Evolutionary conservation across 1,140 invertebrate species (phyloP), one percentile per base, ranked within the genome.

Genomic region (Drosophila prosaltans): DNA sequence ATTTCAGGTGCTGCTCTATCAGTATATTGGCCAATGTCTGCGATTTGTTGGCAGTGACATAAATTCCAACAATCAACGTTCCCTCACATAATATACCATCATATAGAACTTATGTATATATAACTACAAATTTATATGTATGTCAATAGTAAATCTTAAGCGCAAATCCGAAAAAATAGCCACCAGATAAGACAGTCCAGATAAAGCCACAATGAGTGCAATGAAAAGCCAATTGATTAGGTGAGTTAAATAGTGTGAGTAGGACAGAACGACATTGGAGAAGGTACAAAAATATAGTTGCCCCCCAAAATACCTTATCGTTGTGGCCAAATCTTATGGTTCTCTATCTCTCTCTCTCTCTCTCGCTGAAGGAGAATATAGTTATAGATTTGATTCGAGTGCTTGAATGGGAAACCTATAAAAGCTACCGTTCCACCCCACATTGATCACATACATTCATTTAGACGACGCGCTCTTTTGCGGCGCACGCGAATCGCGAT

Each of bases 381-480:
- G 81, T 86, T 81, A 81, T 78, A 79, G 79, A 86, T 80, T 78
- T 68, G 70, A 72, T 60, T 66, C 64, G 82, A 69, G 63, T 59
- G 32, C 30, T 43, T 24, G 45, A 21, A 16, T 48, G 16, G 28
- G 32, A n/a, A 64, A 69, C 75, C 82, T 86, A 86, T 86, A 86
- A 79, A 86, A 88, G 79, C 54, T 41, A 40, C 55, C 40, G 75
- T 40, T 16, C 10, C 36, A 9, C 74, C 59, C 73, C 72, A 11
- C 10, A 21, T 45, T 26, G 61, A 65, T 60, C 66, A 54, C 55
- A 63, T 28, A 63, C 60, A 82, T 61, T 76, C 65, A 88, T 76
- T 86, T 41, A 40, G 58, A 40, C 58, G 65, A 72, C 64, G 55
- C 45, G 41, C 72, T 61, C 16, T 62, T 48, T 3, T 72, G 72